Percentiles rank a stretch among this genome's conserved stretches.
Evolutionary conservation across 2,888 invertebrate species (phyloP).

Genomic region (Lasioglossum morio): DNA sequence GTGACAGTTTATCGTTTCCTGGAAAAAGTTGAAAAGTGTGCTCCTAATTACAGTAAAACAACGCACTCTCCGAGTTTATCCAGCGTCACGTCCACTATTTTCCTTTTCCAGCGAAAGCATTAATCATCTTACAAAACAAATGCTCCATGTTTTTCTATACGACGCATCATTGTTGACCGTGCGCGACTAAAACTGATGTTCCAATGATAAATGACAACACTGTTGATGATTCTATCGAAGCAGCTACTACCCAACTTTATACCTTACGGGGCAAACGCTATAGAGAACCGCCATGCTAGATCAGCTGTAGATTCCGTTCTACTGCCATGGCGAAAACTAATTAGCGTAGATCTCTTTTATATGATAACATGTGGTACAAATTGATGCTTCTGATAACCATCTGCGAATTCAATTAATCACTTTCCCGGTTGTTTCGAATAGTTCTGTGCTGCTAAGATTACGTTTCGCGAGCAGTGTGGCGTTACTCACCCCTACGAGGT

Average conservation of each 20-base stretch:
- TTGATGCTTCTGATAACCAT: slow-evolving; percentile 32
- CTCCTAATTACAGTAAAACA: slow-evolving; percentile 82
- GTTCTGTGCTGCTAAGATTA: neutral
- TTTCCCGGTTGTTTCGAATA: slow-evolving; percentile 31
- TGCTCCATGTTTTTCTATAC: slow-evolving; percentile 50
- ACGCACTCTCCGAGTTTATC: slow-evolving; percentile 75
- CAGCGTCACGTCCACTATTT: slow-evolving; percentile 79
- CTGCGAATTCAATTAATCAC: slow-evolving; percentile 17
- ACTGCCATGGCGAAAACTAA: slow-evolving; percentile 25
- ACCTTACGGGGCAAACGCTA: slow-evolving; percentile 36
- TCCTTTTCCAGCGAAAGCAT: slow-evolving; percentile 71
- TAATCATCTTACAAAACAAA: slow-evolving; percentile 76
- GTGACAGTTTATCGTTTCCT: slow-evolving; percentile 67
- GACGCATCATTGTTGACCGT: slow-evolving; percentile 27
- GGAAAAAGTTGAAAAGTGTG: slow-evolving; percentile 80
- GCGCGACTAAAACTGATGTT: slow-evolving; percentile 46
- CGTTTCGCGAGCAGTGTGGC: neutral
- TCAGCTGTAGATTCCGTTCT: slow-evolving; percentile 16
- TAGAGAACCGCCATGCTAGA: slow-evolving; percentile 43
- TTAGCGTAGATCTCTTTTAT: slow-evolving; percentile 13
- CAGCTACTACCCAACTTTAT: slow-evolving; percentile 29
- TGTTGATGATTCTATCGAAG: slow-evolving; percentile 62
- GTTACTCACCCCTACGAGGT: neutral
- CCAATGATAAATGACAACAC: slow-evolving; percentile 54
- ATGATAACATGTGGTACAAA: slow-evolving; percentile 39